Evolutionary conservation across 2,888 invertebrate genomes (phyloP).

Genomic region (Coenonympha glycerion): DNA sequence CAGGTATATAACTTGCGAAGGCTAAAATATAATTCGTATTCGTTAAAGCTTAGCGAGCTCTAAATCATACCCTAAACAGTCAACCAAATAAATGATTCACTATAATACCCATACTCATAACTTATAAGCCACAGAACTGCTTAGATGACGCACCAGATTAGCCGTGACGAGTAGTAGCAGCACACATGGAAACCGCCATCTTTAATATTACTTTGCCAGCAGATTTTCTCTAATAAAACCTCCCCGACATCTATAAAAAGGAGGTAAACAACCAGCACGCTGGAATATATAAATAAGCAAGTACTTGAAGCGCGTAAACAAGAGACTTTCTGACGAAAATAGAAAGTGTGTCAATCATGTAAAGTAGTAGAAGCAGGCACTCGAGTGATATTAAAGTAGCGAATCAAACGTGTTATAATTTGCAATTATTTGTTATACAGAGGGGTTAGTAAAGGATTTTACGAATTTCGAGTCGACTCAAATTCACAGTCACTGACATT

Average conservation of each 20-base stretch:
- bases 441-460: too few species aligned
- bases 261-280: conserved; percentile 7
- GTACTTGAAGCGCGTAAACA: not conserved
- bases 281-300: not conserved
- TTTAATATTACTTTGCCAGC: conserved; percentile 5
- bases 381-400: too few species aligned
- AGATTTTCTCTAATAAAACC: conserved; percentile 5
- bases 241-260: conserved; percentile 10
- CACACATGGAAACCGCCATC: not conserved
- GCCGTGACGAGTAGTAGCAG: not conserved
- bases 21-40: too few species aligned
- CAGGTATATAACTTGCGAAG: too few species aligned
- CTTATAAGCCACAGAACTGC: too few species aligned
- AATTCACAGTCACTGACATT: too few species aligned
- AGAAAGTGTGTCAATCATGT: conserved; percentile 1
- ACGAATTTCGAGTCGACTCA: too few species aligned
- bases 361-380: too few species aligned
- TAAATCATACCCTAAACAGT: too few species aligned
- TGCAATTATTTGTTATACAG: too few species aligned
- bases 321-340: conserved; percentile 1
- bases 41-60: too few species aligned
- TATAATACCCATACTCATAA: not conserved
- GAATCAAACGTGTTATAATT: too few species aligned
- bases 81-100: conserved; percentile 1
- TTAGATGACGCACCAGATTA: conserved; percentile 15